Conservation (phyloP, 1,140 invertebrate genomes). For the Diuraphis noxia region DNA sequence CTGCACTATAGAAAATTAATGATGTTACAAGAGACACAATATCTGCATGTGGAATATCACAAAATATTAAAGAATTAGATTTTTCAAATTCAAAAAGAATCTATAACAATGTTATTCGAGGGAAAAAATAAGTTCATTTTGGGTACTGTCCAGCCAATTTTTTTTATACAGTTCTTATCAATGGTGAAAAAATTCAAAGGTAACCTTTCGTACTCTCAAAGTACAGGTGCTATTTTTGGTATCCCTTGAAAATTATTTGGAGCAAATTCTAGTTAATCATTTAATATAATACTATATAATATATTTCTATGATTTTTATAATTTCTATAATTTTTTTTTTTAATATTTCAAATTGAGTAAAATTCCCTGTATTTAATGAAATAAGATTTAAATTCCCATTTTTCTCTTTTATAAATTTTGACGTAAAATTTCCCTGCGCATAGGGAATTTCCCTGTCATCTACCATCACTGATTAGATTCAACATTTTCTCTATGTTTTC, state of each 20-base stretch:
- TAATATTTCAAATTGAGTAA: not conserved
- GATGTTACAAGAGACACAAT: constrained; percentile 10
- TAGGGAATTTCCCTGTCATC: too few species aligned
- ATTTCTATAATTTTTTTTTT: too few species aligned
- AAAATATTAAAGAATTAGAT: constrained; percentile 3
- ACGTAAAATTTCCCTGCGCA: too few species aligned
- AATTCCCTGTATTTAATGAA: not conserved
- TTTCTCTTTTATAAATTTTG: too few species aligned
- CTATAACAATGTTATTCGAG: not conserved
- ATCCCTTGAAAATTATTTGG: constrained; percentile 10
- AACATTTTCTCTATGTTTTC: too few species aligned
- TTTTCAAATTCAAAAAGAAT: not conserved
- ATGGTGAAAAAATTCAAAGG: not conserved
- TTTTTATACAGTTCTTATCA: not conserved
- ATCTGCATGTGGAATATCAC: not conserved
- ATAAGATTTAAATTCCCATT: too few species aligned
- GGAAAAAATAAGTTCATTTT: not conserved
- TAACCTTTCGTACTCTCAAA: not conserved
- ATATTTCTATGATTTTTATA: too few species aligned
- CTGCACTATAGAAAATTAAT: not conserved
- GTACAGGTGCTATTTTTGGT: not conserved
- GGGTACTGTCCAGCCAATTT: not conserved
- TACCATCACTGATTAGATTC: too few species aligned
- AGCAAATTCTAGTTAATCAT: not conserved
- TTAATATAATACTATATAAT: too few species aligned